phyloP scores from a whole-genome alignment of 1,140 invertebrate species.

The Hydropsyche tenuis region DNA sequence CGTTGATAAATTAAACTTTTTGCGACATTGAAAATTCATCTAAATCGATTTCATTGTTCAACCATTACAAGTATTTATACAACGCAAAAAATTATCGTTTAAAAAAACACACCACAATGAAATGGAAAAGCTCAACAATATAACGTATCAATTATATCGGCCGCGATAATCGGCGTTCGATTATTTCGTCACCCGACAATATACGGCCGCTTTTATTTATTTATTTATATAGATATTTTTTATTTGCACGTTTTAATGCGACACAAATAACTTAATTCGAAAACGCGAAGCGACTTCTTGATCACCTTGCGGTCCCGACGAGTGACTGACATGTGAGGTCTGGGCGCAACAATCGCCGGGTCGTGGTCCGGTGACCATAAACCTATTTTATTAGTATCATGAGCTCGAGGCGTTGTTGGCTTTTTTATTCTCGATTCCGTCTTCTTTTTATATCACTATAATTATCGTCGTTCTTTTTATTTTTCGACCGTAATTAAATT shows the following conservation, averaged over 20 bases:
- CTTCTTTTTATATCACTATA: neutral
- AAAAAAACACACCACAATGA: neutral
- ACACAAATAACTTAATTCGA: constrained; percentile 22
- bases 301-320: neutral
- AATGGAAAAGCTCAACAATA: neutral
- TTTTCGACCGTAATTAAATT: constrained; percentile 27
- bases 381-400: constrained; percentile 38
- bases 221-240: neutral
- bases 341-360: constrained; percentile 18
- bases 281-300: constrained; percentile 14
- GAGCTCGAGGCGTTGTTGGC: constrained; percentile 22
- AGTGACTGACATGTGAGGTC: constrained; percentile 33
- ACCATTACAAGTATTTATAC: no score
- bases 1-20: no score
- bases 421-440: neutral
- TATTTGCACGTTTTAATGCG: neutral
- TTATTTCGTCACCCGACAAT: neutral
- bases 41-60: no score
- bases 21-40: neutral
- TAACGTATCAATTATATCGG: constrained; percentile 2
- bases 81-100: no score
- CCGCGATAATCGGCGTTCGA: constrained; percentile 9
- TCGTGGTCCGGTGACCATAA: constrained; percentile 36
- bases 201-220: neutral
- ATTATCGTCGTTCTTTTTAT: neutral